Conservation (phyloP, 2,888 invertebrate genomes). For the Orthosia incerta region DNA sequence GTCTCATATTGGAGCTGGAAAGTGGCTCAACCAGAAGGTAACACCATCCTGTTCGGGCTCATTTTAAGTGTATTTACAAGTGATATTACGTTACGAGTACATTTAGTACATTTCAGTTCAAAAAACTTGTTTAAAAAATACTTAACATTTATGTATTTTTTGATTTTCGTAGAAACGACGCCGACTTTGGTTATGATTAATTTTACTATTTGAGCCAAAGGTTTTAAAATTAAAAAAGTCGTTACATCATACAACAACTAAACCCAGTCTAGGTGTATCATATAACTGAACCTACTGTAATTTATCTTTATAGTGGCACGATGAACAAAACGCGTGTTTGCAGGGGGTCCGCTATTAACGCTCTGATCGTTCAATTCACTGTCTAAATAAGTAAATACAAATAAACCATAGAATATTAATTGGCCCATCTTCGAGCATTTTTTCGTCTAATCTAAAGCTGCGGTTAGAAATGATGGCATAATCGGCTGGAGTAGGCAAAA, state of each 20-base stretch:
- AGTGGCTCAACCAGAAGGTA: no score
- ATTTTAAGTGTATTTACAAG: no score
- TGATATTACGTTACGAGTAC: no score
- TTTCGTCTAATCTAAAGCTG: background rate
- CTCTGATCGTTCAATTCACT: conserved; percentile 69
- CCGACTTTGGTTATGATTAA: background rate
- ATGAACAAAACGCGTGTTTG: conserved; percentile 73
- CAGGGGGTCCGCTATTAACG: conserved; percentile 62
- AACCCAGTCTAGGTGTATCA: background rate
- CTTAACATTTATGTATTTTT: no score
- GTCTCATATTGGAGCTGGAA: no score
- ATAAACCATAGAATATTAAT: conserved; percentile 36
- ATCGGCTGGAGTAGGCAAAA: no score
- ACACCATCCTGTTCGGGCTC: no score
- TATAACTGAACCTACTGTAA: background rate
- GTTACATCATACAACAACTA: no score
- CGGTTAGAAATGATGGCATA: no score
- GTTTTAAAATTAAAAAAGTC: no score
- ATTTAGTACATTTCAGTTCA: no score
- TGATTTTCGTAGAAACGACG: background rate
- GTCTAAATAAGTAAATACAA: conserved; percentile 54
- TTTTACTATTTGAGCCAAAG: background rate
- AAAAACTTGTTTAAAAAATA: no score
- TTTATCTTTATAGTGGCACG: conserved; percentile 1
- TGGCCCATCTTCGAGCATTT: background rate